phyloP scores from a whole-genome alignment of 2,888 invertebrate genomes.

The Cremastinae sp. region DNA sequence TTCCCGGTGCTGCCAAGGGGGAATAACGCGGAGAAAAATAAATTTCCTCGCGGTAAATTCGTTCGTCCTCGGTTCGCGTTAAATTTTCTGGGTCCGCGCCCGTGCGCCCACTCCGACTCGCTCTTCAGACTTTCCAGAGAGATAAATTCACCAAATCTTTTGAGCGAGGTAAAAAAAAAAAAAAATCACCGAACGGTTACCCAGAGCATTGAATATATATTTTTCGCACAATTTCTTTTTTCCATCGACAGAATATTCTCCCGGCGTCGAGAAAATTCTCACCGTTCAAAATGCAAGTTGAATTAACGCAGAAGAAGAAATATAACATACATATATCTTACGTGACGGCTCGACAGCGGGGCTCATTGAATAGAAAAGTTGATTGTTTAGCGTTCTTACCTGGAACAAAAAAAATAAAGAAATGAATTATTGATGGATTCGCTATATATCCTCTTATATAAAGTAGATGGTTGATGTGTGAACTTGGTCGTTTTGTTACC shows the following conservation, averaged over 20 bases:
- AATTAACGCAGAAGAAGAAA: not conserved
- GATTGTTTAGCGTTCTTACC: conserved; percentile 64
- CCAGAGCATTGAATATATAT: conserved; percentile 31
- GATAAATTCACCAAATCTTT: conserved; percentile 11
- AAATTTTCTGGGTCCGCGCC: conserved; percentile 38
- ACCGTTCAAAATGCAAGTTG: not conserved
- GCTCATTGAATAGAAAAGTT: conserved; percentile 13
- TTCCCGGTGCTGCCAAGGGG: not conserved
- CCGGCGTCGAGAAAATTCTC: not conserved
- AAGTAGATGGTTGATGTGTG: no score
- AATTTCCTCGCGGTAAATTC: conserved; percentile 56
- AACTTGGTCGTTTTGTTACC: no score
- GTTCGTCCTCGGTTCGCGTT: conserved; percentile 26
- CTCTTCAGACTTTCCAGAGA: not conserved
- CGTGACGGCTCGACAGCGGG: not conserved
- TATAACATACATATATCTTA: conserved; percentile 3
- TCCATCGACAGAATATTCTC: not conserved
- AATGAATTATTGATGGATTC: conserved; percentile 25
- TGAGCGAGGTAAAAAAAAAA: conserved; percentile 10
- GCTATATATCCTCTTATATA: no score
- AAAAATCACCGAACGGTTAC: no score
- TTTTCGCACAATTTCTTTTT: conserved; percentile 1
- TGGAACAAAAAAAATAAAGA: conserved; percentile 65
- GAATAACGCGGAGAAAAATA: conserved; percentile 43
- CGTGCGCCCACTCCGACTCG: not conserved